Evolutionary conservation across 2,113 vertebrate species (phyloP), one percentile per base, ranked within the genome.

Genomic region (Hippocampus barbouri): DNA sequence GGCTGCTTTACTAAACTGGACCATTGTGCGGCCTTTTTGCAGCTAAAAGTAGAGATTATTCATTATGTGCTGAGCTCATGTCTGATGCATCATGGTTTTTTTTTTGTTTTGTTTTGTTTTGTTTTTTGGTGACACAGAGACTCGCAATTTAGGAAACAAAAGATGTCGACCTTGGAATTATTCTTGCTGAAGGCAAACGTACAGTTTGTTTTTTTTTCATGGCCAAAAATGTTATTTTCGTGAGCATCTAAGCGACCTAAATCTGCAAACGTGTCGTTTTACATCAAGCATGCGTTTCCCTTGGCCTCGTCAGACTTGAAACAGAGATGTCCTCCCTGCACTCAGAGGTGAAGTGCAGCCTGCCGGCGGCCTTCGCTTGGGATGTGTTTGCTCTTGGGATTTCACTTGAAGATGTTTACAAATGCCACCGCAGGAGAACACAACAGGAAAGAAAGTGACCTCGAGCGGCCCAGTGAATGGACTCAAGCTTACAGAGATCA

Each of bases 341-440:
- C 80, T 83, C 65, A 84, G 72, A 75, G 78, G 72, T 77, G 86
- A 81, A 78, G 80, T 82, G 83, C 67, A 40, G 73, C 59, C 60
- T 18, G 73, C 76, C 54, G 57, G 74, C 79, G 72, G 83, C 80
- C 77, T 69, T 62, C 23, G 54, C 38, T 40, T 75, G 10, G 47
- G 71, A 72, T 66, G 73, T 89, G 86, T 91, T 90, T 89, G 83
- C 88, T 85, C 78, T 85, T 64, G 68, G 86, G 88, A 90, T 91
- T 90, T 88, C 71, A 73, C 79, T 85, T 78, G 71, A 84, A 84
- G 84, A 82, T 87, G 87, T 88, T 91, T 87, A 82, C 86, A 83
- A 87, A 83, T 79, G 83, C 66, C 84, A 66, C 86, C 45, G 81
- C 85, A 71, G 85, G 88, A 53, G 79, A 89, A 75, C 87, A 74